Percentiles rank a stretch among this genome's conserved stretches.
phyloP scores from a whole-genome alignment of 2,797 vertebrate species.

The Phyllotis vaccarum region DNA sequence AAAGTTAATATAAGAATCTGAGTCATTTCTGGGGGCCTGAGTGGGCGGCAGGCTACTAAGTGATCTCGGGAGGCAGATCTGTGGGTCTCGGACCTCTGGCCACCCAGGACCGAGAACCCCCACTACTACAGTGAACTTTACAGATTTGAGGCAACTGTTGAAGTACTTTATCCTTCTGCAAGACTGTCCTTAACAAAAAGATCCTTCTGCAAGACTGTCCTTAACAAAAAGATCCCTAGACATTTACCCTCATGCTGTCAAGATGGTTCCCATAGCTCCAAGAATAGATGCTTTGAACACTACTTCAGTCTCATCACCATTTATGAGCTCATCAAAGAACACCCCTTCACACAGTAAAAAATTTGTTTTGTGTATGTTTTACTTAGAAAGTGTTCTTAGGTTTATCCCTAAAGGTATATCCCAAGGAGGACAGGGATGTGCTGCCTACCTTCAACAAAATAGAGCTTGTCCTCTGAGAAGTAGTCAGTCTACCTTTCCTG shows the following conservation, averaged over 20 bases:
- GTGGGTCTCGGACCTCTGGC: too few species aligned
- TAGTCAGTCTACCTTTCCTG: background rate
- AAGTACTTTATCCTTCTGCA: background rate
- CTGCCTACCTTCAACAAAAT: conserved; percentile 12
- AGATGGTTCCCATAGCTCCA: background rate
- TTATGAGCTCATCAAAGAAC: background rate
- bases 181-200: background rate
- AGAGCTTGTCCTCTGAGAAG: background rate
- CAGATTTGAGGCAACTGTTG: background rate
- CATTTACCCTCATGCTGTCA: background rate
- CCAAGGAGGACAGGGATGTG: background rate
- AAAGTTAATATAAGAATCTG: too few species aligned
- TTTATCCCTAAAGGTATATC: background rate
- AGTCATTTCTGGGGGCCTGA: too few species aligned
- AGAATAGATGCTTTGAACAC: background rate
- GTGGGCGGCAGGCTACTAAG: too few species aligned
- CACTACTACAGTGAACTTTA: too few species aligned
- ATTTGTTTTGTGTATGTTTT: background rate
- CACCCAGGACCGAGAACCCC: too few species aligned
- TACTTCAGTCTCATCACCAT: background rate
- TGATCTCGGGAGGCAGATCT: too few species aligned
- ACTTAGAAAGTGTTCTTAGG: background rate
- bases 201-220: background rate
- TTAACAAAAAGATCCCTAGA: background rate
- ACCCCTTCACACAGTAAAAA: background rate